Conservation (phyloP, 2,797 vertebrate genomes). For the Antrozous pallidus region DNA sequence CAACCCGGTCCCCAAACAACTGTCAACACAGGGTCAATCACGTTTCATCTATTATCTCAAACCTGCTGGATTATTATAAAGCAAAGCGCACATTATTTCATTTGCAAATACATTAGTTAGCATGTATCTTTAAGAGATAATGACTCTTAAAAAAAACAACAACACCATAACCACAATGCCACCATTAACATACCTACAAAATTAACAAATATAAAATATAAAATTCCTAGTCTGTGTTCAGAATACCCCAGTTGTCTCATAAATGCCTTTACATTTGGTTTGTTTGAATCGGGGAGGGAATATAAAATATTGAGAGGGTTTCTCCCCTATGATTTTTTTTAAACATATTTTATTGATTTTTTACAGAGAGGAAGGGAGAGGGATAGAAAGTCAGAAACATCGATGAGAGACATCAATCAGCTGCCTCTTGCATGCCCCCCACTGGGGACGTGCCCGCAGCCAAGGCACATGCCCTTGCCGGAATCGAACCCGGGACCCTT, state of each 20-base stretch:
- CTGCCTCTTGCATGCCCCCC: too few relatives aligned
- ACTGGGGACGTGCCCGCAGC: too few relatives aligned
- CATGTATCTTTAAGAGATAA: slow-evolving; percentile 9
- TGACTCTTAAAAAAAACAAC: not conserved
- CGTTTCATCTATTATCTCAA: not conserved
- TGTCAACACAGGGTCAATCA: not conserved
- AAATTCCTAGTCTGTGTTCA: slow-evolving; percentile 16
- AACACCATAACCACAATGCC: not conserved
- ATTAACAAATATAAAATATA: slow-evolving; percentile 2
- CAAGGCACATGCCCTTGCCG: too few relatives aligned
- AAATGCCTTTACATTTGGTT: slow-evolving; percentile 9
- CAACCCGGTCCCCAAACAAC: not conserved
- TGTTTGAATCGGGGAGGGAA: not conserved
- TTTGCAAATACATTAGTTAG: not conserved
- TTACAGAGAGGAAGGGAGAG: too few relatives aligned
- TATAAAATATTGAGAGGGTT: not conserved
- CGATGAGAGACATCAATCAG: too few relatives aligned
- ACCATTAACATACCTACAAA: not conserved
- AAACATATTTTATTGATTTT: too few relatives aligned
- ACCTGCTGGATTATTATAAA: slow-evolving; percentile 2
- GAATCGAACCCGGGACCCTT: too few relatives aligned
- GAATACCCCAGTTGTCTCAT: not conserved
- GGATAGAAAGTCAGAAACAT: too few relatives aligned
- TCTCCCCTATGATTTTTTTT: too few relatives aligned
- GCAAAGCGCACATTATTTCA: slow-evolving; percentile 16